Evolutionary conservation across 2,888 invertebrate species (phyloP), one percentile per base, ranked within the genome.

Genomic region (Tetragonula carbonaria): DNA sequence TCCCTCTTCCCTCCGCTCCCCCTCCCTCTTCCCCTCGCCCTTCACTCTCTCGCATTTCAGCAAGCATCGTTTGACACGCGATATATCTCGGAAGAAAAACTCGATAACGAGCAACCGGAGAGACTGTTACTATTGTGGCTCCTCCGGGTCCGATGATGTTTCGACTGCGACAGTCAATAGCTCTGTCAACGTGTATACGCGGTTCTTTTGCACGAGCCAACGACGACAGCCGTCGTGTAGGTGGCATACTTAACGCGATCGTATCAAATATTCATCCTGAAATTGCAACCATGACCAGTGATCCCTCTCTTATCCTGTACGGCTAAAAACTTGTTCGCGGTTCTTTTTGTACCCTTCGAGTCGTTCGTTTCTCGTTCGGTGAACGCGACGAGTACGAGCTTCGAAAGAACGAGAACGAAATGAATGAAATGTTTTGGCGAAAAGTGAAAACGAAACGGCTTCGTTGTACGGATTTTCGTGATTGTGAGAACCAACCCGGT

Each of bases 401-500:
- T 38, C 38, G 38, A 38, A 38, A 8, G 8, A 5, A 38, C 38
- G 55, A 45, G 0, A 2, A 28, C 28, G 50, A 51, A 66, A 74
- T 8, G 8, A 66, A 74, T 8, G 8, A 57, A 55, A 72, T 8
- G 0, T 5, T 21, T n/a, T 18, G 14, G n/a, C 14, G 16, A 68
- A n/a, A 53, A 50, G 63, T 21, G 53, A 72, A 28, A 80, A 80
- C 13, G 59, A 65, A 72, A 59, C 6, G 62, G 74, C 28, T 74
- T 85, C 85, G 87, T 85, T 87, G 82, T 80, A 74, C 62, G 59
- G 75, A 76, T 85, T 75, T 45, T 70, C 51, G 68, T 63, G 65
- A 77, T 1, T 8, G 45, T 45, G 45, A 45, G 45, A 8, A 8
- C 45, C 1, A 45, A 45, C 11, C 8, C 45, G 45, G 45, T 45